Evolutionary conservation across 2,113 vertebrate genomes (phyloP), one percentile per base, ranked within the genome.

Genomic region (Triplophysa rosa): DNA sequence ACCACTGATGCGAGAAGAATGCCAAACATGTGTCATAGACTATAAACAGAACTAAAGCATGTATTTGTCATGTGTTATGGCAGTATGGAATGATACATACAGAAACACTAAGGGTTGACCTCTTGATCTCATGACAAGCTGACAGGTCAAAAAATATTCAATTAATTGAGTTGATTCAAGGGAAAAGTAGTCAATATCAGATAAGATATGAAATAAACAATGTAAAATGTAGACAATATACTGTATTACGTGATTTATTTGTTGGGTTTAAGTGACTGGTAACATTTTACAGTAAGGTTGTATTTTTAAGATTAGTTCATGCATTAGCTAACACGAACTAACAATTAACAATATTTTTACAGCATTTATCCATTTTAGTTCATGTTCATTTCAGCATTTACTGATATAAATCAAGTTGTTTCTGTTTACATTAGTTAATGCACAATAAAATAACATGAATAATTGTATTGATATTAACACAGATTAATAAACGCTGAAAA

Each of bases 91-190:
- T 58, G 19, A 72, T 72, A 59, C 69, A 72, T 59, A 72, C 19
- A 72, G n/a, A 72, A 59, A 72, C 29, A 59, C 29, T 69, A 54
- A 69, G 29, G 16, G 47, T 69, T 54, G 67, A 54, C 16, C 47
- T 69, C 24, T 59, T 29, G 19, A 72, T 72, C 69, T 72, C 69
- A 59, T 72, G 69, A 72, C 26, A 72, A 72, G 54, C n/a, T 42
- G 68, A 21, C 33, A 73, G 23, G 70, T 73, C 21, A 6, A 40
- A 72, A 42, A 58, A 13, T 21, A 72, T 7, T 37, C 11, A 21
- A 24, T 61, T 17, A 42, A 40, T 61, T 37, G 11, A 73, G 56
- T 42, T 11, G 9, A 58, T 58, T 33, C n/a, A 58, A 40, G 19
- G 9, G 54, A 12, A 33, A 61, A 2, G 33, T 62, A 1, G 40